Evolutionary conservation across 2,888 invertebrate genomes (phyloP).

Genomic region (Busseola fusca): DNA sequence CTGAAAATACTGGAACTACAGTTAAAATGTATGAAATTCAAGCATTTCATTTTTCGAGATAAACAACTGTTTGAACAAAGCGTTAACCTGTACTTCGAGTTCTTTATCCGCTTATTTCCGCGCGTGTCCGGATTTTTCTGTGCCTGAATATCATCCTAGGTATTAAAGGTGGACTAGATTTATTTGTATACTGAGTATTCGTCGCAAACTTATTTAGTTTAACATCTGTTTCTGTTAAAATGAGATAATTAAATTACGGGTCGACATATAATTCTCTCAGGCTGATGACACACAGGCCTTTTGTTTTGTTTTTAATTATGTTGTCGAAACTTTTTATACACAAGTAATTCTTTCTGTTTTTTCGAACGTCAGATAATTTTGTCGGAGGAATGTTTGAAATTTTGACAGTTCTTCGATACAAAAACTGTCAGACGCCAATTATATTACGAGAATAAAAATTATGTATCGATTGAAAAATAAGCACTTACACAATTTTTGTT

Average conservation of each 20-base stretch:
- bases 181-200: constrained; percentile 17
- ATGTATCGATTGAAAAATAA: no score
- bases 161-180: constrained; percentile 34
- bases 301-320: neutral
- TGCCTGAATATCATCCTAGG: constrained; percentile 36
- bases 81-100: constrained; percentile 43
- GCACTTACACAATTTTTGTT: no score
- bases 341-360: no score
- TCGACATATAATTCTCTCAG: neutral
- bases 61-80: constrained; percentile 50
- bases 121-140: constrained; percentile 41
- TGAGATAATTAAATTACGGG: constrained; percentile 11
- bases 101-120: constrained; percentile 56
- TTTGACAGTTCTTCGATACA: no score
- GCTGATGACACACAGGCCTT: neutral
- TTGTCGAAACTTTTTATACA: neutral
- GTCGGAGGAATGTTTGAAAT: no score
- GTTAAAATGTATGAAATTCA: constrained; percentile 46
- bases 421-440: no score
- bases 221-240: neutral
- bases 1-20: constrained; percentile 12
- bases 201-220: constrained; percentile 6
- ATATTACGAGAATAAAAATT: no score
- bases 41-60: constrained; percentile 41
- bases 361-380: no score